Percentiles rank a stretch among this genome's conserved stretches.
Evolutionary conservation across 2,888 invertebrate genomes (phyloP).

Genomic region (Laothoe populi): DNA sequence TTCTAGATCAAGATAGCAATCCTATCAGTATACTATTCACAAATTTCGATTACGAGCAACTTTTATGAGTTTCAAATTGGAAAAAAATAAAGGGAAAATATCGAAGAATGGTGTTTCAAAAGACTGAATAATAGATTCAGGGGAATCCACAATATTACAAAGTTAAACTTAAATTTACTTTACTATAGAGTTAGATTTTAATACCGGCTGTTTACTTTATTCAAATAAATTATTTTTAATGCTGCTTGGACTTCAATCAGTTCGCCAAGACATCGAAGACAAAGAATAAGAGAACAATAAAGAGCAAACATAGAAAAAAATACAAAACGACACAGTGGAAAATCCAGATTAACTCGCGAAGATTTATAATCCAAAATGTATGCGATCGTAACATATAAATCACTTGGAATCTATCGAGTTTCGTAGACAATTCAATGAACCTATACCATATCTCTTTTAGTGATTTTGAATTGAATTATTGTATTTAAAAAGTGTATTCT

Average conservation of each 20-base stretch:
- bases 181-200: too few relatives aligned
- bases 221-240: background rate
- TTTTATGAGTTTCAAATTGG: too few relatives aligned
- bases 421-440: constrained; percentile 6
- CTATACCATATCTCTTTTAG: background rate
- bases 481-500: background rate
- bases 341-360: background rate
- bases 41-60: too few relatives aligned
- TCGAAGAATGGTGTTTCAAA: too few relatives aligned
- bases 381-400: constrained; percentile 17
- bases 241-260: background rate
- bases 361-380: constrained; percentile 14
- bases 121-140: too few relatives aligned
- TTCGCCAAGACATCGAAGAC: background rate
- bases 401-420: constrained; percentile 7
- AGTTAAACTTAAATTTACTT: too few relatives aligned
- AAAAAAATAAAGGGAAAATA: too few relatives aligned
- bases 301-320: background rate
- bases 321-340: background rate
- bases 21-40: too few relatives aligned
- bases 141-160: too few relatives aligned
- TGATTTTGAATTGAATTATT: constrained; percentile 2
- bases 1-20: too few relatives aligned
- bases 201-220: too few relatives aligned
- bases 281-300: background rate